Evolutionary conservation across 2,797 vertebrate species (phyloP).

Genomic region (Amblyopsis hoosieri): DNA sequence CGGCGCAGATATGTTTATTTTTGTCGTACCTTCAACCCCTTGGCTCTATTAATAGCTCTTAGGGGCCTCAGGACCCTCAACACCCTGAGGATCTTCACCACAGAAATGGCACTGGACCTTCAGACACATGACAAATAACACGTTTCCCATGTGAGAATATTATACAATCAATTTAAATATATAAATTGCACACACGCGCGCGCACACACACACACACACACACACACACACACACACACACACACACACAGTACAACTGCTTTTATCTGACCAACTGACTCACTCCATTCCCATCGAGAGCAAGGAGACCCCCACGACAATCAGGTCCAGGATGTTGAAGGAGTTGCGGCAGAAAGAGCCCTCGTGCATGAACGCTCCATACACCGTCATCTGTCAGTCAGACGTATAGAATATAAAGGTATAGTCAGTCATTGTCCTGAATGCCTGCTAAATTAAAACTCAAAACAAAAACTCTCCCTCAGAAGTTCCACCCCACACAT

Average conservation of each 20-base stretch:
- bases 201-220: no score
- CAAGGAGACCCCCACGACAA: slow-evolving; percentile 94
- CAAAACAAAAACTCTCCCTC: no score
- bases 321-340: slow-evolving; percentile 97
- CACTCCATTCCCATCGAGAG: slow-evolving; percentile 95
- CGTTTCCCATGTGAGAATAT: background rate
- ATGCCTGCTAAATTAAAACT: no score
- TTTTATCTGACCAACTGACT: slow-evolving; percentile 58
- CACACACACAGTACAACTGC: background rate
- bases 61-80: slow-evolving; percentile 94
- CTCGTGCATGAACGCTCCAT: slow-evolving; percentile 93
- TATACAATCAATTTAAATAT: background rate
- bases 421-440: no score
- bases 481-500: no score
- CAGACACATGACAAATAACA: slow-evolving; percentile 12
- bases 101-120: slow-evolving; percentile 96
- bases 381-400: slow-evolving; percentile 90
- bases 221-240: no score
- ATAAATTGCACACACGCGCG: no score
- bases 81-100: slow-evolving; percentile 98
- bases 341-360: slow-evolving; percentile 98
- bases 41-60: slow-evolving; percentile 95
- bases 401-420: background rate
- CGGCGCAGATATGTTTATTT: background rate
- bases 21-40: slow-evolving; percentile 90